Base-by-base conservation (phyloP, 1,140 invertebrate species). In the Sitodiplosis mosellana region DNA sequence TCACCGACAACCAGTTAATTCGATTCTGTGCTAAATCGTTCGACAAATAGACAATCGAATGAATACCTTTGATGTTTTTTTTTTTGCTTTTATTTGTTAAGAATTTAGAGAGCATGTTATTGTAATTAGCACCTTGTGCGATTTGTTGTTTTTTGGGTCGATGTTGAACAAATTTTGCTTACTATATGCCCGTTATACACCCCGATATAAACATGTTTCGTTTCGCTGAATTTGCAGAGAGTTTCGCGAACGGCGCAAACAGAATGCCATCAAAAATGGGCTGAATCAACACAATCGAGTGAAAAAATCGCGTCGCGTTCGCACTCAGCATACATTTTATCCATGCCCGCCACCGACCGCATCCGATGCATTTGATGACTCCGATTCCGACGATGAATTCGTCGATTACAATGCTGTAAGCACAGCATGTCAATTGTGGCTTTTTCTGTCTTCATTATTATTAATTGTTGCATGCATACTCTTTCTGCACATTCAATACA, bases 341-440 rank as follows among this genome's bases (percentile, higher is more conserved):
- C 77, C 77, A 12, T 77, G 74, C 56, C 76, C 76, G 45, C 72
- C 75, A 20, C 69, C 72, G 4, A 45, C 20, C 6, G 70, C 73
- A 37, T 65, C 71, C 51, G 66, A 67, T n/a, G n/a, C n/a, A 18
- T 56, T 64, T 51, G 72, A 75, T 21, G 70, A 70, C 49, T 70
- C 58, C 7, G 53, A 58, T 56, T 55, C 59, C 17, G 60, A 57
- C 58, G 52, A 65, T 59, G 51, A 70, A 38, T 27, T 27, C 10
- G 10, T 27, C 27, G 27, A 27, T 63, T 50, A 60, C 50, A 21
- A 44, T 65, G 19, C 62, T 66, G 34, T 66, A 62, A 0, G 64
- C 59, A 38, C 27, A 27, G 27, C 27, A 27, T 27, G 27, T 10
- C 27, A 27, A 5, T 27, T 27, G 27, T 18, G 36, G 38, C 19